These are phyloP conservation scores for Linepithema humile DNA, from an alignment of 1,140 invertebrate genomes.

Conservation along the genomic window DNA sequence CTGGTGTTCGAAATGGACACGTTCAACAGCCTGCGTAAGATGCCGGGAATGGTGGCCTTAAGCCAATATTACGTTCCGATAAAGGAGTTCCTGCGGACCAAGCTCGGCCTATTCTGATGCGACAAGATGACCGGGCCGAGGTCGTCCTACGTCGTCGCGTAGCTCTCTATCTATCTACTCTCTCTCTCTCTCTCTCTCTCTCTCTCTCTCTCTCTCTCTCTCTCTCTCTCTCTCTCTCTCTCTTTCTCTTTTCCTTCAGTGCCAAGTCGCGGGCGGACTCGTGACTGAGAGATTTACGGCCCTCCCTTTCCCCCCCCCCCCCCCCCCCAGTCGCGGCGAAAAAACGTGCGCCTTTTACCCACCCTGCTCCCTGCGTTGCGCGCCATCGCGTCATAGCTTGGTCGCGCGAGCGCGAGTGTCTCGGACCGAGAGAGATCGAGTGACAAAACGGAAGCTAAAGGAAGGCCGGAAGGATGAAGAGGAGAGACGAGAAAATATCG, in stretches of 20 bases:
- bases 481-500: constrained; percentile 12
- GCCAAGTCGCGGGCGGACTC: constrained; percentile 65
- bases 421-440: constrained; percentile 6
- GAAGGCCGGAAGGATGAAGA: background rate
- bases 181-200: constrained; percentile 20
- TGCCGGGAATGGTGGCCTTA: constrained; percentile 91
- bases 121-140: constrained; percentile 69
- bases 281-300: constrained; percentile 44
- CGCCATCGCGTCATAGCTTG: constrained; percentile 24
- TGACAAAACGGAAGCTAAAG: constrained; percentile 2
- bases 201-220: constrained; percentile 22
- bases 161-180: no score
- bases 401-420: constrained; percentile 26
- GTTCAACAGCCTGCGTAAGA: constrained; percentile 88
- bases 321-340: constrained; percentile 17
- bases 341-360: constrained; percentile 5
- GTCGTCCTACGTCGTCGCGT: constrained; percentile 62
- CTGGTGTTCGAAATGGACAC: constrained; percentile 91
- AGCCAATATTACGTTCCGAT: constrained; percentile 93
- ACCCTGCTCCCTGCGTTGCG: background rate
- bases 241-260: constrained; percentile 59
- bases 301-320: no score
- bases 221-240: constrained; percentile 28
- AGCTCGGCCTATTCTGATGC: constrained; percentile 83
- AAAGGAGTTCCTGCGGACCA: constrained; percentile 89